Percentiles rank a stretch among this genome's conserved stretches.
Evolutionary conservation across 2,113 vertebrate species (phyloP).

Genomic region (Willisornis vidua): DNA sequence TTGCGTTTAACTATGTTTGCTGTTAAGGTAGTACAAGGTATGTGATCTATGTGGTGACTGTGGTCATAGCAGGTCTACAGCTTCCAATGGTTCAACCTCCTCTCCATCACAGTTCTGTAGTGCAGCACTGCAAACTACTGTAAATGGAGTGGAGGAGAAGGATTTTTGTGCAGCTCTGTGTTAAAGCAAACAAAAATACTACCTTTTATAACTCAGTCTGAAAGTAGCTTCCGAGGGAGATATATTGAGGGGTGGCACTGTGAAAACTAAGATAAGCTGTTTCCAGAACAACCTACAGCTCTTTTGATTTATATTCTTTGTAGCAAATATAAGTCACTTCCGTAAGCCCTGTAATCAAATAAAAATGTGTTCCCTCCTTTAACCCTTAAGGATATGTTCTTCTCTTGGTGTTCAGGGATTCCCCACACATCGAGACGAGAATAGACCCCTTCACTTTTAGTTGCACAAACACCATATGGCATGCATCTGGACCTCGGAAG

Average conservation of each 20-base stretch:
- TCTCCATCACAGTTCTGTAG: background rate
- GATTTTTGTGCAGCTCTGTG: background rate
- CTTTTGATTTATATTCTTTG: conserved; percentile 45
- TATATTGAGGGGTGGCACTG: background rate
- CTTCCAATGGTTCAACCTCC: background rate
- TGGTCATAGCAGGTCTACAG: background rate
- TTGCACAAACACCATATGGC: conserved; percentile 71
- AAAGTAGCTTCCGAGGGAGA: background rate
- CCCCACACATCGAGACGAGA: conserved; percentile 73
- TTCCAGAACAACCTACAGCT: conserved; percentile 8
- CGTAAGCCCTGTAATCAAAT: conserved; percentile 69
- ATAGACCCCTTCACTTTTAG: conserved; percentile 73
- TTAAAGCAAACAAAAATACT: background rate
- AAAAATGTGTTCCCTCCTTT: conserved; percentile 75
- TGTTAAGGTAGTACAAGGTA: conserved; percentile 2
- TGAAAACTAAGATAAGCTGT: background rate
- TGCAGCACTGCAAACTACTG: background rate
- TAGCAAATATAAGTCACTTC: conserved; percentile 61
- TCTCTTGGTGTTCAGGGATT: conserved; percentile 77
- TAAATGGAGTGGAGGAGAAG: background rate
- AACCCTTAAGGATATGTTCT: conserved; percentile 75
- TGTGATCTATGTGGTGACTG: background rate
- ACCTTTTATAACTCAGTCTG: background rate
- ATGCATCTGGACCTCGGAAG: conserved; percentile 70
- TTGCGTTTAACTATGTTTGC: conserved; percentile 29